These are phyloP conservation scores for Malurus melanocephalus DNA, from an alignment of 2,113 vertebrate species.

Conservation along the genomic window DNA sequence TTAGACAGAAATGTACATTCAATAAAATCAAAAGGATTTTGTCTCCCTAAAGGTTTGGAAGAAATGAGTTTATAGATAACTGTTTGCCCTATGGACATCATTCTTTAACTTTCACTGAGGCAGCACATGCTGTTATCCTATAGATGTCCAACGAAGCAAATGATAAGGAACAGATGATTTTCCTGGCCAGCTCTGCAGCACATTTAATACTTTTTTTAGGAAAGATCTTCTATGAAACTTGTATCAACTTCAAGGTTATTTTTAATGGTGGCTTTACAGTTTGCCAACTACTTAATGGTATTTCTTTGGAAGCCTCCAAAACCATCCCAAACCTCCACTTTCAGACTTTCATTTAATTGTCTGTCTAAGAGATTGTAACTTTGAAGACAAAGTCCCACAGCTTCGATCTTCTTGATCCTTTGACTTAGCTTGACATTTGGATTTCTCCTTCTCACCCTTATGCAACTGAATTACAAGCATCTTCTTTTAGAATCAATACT, in stretches of 20 bases:
- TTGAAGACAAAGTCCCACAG: constrained; percentile 53
- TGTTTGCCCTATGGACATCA: constrained; percentile 45
- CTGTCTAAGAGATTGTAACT: constrained; percentile 55
- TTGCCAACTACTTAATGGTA: constrained; percentile 63
- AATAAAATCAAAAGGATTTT: constrained; percentile 65
- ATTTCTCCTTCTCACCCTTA: constrained; percentile 40
- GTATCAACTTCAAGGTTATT: constrained; percentile 16
- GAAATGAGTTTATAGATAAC: constrained; percentile 66
- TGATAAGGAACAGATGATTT: not conserved
- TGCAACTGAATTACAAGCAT: constrained; percentile 39
- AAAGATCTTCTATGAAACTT: constrained; percentile 24
- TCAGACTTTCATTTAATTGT: constrained; percentile 54
- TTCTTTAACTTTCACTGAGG: constrained; percentile 41
- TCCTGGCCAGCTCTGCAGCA: not conserved
- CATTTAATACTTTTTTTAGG: not conserved
- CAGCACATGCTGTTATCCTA: not conserved
- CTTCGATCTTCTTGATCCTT: constrained; percentile 58
- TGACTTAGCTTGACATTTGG: constrained; percentile 47
- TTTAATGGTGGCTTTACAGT: constrained; percentile 48
- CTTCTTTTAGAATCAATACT: constrained; percentile 40
- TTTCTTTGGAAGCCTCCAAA: constrained; percentile 54
- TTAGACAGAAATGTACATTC: constrained; percentile 58
- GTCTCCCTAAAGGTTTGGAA: constrained; percentile 54
- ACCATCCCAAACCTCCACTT: constrained; percentile 51
- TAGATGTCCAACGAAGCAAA: not conserved